A percentile compares a stretch with the other conserved stretches of the same genome.
These are phyloP conservation scores for Physella acuta DNA, from an alignment of 1,140 invertebrate species.

Conservation along the genomic window DNA sequence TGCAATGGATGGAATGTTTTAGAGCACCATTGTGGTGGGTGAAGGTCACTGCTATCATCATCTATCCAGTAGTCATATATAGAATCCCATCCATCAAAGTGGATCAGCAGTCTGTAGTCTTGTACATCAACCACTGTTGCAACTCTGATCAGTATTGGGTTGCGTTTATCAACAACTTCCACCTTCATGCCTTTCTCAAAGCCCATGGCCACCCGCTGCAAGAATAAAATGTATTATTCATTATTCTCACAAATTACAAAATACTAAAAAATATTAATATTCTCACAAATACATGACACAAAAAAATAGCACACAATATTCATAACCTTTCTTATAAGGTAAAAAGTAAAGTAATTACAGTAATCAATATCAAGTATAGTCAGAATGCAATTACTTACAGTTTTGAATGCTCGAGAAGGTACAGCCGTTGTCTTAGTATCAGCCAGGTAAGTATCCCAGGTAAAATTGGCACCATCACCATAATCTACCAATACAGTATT, in stretches of 20 bases:
- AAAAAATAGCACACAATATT: too few species aligned
- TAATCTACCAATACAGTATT: too few species aligned
- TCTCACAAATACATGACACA: too few species aligned
- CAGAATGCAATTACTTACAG: slow-evolving; percentile 41
- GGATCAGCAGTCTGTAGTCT: slow-evolving; percentile 79
- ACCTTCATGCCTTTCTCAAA: slow-evolving; percentile 55
- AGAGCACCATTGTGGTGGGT: slow-evolving; percentile 60
- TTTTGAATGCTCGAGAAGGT: slow-evolving; percentile 81
- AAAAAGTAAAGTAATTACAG: slow-evolving; percentile 7
- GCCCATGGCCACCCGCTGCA: slow-evolving; percentile 53
- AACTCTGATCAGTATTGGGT: slow-evolving; percentile 80
- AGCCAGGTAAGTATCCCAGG: slow-evolving; percentile 82
- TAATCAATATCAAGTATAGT: background rate
- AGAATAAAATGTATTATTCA: slow-evolving; percentile 1
- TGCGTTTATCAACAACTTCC: slow-evolving; percentile 63
- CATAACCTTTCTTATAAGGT: background rate
- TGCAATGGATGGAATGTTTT: slow-evolving; percentile 85
- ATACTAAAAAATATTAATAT: background rate
- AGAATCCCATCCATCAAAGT: slow-evolving; percentile 89
- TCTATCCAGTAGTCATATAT: slow-evolving; percentile 82
- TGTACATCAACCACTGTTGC: slow-evolving; percentile 81
- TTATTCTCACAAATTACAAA: background rate
- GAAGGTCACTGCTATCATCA: slow-evolving; percentile 59
- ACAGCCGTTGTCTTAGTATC: slow-evolving; percentile 76
- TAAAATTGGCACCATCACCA: slow-evolving; percentile 73